Conservation (phyloP, 2,888 invertebrate species). For the Drosophila ezoana region DNA sequence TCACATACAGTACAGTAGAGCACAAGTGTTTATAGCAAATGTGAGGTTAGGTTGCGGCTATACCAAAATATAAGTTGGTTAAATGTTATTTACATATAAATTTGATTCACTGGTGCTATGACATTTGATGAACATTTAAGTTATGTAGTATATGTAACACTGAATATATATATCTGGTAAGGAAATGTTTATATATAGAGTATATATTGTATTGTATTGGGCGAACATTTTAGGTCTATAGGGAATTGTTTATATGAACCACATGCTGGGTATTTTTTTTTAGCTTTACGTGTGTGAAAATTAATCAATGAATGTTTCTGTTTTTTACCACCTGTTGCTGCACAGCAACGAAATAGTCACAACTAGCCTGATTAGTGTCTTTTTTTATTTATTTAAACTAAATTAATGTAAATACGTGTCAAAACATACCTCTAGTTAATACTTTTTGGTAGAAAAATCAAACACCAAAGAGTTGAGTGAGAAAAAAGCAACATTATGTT, state of each 20-base stretch:
- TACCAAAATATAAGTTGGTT: conserved; percentile 23
- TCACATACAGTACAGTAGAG: conserved; percentile 8
- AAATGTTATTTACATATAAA: conserved; percentile 60
- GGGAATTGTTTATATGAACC: conserved; percentile 51
- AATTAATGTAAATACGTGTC: neutral
- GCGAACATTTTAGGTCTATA: conserved; percentile 13
- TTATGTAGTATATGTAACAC: conserved; percentile 63
- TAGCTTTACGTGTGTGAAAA: conserved; percentile 40
- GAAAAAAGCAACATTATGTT: neutral
- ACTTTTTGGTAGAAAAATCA: conserved; percentile 8
- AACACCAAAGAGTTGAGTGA: no score
- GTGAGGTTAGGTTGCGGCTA: conserved; percentile 47
- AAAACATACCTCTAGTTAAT: conserved; percentile 71
- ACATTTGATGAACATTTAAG: conserved; percentile 68
- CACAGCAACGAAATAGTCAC: conserved; percentile 29
- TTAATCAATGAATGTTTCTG: neutral
- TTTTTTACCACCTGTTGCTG: conserved; percentile 26
- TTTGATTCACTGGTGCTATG: conserved; percentile 62
- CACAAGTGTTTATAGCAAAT: conserved; percentile 6
- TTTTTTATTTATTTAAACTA: conserved; percentile 5
- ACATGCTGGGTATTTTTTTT: conserved; percentile 61
- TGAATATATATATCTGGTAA: conserved; percentile 28
- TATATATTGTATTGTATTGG: neutral
- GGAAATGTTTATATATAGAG: neutral
- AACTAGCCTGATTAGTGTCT: conserved; percentile 36